phyloP scores from a whole-genome alignment of 2,113 vertebrate genomes.

The Pituophis catenifer region DNA sequence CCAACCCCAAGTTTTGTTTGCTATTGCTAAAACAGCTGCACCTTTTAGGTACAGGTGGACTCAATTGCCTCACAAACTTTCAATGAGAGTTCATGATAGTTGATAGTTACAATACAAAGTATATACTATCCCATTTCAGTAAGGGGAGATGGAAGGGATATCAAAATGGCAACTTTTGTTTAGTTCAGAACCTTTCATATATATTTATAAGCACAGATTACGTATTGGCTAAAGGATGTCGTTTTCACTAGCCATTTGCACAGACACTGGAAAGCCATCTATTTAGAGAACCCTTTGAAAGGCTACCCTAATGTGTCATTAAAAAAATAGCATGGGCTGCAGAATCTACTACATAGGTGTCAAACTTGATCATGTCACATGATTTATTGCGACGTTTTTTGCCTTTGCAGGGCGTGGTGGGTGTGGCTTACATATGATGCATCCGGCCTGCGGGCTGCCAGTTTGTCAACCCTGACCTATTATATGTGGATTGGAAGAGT shows the following conservation, averaged over 20 bases:
- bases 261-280: neutral
- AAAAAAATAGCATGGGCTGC: neutral
- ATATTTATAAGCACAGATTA: neutral
- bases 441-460: too few relatives aligned
- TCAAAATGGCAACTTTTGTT: neutral
- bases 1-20: neutral
- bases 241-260: neutral
- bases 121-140: neutral
- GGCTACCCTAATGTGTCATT: neutral
- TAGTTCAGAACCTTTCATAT: neutral
- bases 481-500: neutral
- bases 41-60: neutral
- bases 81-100: neutral
- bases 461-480: too few relatives aligned
- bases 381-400: too few relatives aligned
- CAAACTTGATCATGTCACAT: too few relatives aligned
- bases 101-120: neutral
- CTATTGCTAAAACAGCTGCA: neutral
- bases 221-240: neutral
- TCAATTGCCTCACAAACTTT: neutral
- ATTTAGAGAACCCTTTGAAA: neutral
- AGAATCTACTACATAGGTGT: neutral
- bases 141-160: neutral
- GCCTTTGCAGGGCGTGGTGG: too few relatives aligned
- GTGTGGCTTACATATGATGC: too few relatives aligned